phyloP scores from a whole-genome alignment of 2,888 invertebrate genomes.

The Lasioglossum leucozonium region DNA sequence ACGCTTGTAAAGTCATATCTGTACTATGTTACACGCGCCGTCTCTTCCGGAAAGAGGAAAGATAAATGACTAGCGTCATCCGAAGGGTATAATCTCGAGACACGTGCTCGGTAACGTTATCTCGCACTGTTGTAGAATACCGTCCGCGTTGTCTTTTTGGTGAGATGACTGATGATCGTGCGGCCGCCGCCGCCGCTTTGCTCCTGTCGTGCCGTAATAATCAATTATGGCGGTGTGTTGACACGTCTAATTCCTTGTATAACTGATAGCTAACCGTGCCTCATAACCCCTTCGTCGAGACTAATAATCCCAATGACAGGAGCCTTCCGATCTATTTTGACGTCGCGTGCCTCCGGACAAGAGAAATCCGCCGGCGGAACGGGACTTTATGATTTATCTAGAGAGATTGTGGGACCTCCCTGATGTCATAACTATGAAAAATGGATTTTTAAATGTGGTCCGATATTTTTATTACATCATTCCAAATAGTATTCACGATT shows the following conservation, averaged over 20 bases:
- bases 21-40: conserved; percentile 35
- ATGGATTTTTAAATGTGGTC: too few relatives aligned
- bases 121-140: conserved; percentile 20
- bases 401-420: background rate
- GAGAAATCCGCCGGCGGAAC: conserved; percentile 29
- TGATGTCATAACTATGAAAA: background rate
- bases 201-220: conserved; percentile 77
- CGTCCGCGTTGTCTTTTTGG: conserved; percentile 48
- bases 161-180: conserved; percentile 70
- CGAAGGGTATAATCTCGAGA: conserved; percentile 53
- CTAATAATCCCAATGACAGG: conserved; percentile 65
- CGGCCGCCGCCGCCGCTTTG: conserved; percentile 47
- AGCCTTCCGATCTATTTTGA: conserved; percentile 51
- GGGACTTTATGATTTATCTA: background rate
- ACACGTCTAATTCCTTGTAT: conserved; percentile 78
- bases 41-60: conserved; percentile 30
- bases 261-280: conserved; percentile 74
- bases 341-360: conserved; percentile 9
- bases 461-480: too few relatives aligned
- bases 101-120: conserved; percentile 58
- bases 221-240: conserved; percentile 78
- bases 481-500: too few relatives aligned
- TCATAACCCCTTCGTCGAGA: conserved; percentile 75
- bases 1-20: conserved; percentile 50
- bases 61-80: conserved; percentile 55